A percentile compares a stretch with the other conserved stretches of the same genome.
These are phyloP conservation scores for Hycleus phaleratus DNA, from an alignment of 1,140 invertebrate genomes.

Conservation along the genomic window DNA sequence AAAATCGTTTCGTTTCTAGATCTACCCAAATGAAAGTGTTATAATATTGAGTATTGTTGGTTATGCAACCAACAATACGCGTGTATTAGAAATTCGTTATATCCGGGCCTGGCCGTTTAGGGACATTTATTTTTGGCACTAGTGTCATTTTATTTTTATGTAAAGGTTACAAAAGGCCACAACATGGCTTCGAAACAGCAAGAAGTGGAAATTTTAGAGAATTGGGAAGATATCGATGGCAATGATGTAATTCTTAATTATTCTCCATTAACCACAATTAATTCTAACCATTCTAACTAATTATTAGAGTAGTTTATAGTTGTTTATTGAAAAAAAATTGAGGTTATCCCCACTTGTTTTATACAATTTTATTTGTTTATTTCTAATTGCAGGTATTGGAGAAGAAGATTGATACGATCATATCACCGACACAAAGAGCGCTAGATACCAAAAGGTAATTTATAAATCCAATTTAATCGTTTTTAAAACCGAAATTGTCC, in stretches of 20 bases:
- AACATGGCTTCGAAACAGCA: conserved; percentile 40
- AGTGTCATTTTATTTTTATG: no score
- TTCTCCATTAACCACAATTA: not conserved
- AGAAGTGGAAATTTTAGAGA: conserved; percentile 38
- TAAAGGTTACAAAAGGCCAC: not conserved
- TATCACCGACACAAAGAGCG: conserved; percentile 26
- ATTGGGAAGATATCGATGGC: conserved; percentile 41
- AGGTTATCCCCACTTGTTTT: conserved; percentile 17
- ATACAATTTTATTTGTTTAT: conserved; percentile 4
- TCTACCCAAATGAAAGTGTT: no score
- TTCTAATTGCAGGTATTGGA: conserved; percentile 36
- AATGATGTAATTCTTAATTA: conserved; percentile 35
- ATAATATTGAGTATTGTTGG: no score
- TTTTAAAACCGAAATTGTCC: not conserved
- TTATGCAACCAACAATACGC: no score
- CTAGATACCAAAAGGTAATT: conserved; percentile 32
- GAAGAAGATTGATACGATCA: conserved; percentile 35
- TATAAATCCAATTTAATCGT: not conserved
- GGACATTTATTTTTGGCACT: no score
- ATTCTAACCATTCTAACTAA: not conserved
- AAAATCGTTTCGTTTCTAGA: no score
- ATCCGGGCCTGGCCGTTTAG: no score
- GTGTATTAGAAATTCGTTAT: no score
- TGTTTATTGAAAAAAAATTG: not conserved
- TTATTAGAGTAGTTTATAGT: not conserved